Percentiles rank a stretch among this genome's conserved stretches.
phyloP scores from a whole-genome alignment of 2,888 invertebrate genomes.

The Ligdia adustata region DNA sequence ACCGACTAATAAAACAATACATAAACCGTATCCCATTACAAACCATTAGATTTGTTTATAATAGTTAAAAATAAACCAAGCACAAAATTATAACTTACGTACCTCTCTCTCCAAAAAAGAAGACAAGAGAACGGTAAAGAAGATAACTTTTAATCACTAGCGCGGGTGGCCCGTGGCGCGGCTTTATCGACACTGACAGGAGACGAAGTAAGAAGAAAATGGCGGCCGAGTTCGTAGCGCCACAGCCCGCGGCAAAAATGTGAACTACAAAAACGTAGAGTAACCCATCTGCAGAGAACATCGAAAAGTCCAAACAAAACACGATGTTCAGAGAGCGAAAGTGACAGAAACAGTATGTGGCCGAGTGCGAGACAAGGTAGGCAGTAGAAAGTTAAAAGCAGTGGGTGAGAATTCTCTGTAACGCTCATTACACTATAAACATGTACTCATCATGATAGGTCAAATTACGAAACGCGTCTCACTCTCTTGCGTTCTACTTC shows the following conservation, averaged over 20 bases:
- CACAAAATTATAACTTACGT: too few relatives aligned
- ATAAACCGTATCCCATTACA: too few relatives aligned
- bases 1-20: too few relatives aligned
- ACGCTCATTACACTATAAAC: constrained; percentile 55
- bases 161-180: constrained; percentile 62
- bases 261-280: constrained; percentile 56
- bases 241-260: constrained; percentile 50
- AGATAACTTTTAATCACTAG: constrained; percentile 46
- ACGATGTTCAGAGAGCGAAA: constrained; percentile 33
- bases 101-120: constrained; percentile 49
- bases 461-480: constrained; percentile 56
- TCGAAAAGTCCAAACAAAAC: constrained; percentile 20
- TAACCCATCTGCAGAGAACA: constrained; percentile 44
- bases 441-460: constrained; percentile 50
- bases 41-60: too few relatives aligned
- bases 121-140: constrained; percentile 69
- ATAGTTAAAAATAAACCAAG: too few relatives aligned
- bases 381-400: constrained; percentile 13
- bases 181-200: constrained; percentile 63
- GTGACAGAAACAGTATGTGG: constrained; percentile 38
- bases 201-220: constrained; percentile 80
- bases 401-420: constrained; percentile 39
- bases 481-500: constrained; percentile 74
- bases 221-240: constrained; percentile 61
- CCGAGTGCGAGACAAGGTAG: constrained; percentile 13